Evolutionary conservation across 2,888 invertebrate genomes (phyloP), one percentile per base, ranked within the genome.

Genomic region (Epirrita christyi): DNA sequence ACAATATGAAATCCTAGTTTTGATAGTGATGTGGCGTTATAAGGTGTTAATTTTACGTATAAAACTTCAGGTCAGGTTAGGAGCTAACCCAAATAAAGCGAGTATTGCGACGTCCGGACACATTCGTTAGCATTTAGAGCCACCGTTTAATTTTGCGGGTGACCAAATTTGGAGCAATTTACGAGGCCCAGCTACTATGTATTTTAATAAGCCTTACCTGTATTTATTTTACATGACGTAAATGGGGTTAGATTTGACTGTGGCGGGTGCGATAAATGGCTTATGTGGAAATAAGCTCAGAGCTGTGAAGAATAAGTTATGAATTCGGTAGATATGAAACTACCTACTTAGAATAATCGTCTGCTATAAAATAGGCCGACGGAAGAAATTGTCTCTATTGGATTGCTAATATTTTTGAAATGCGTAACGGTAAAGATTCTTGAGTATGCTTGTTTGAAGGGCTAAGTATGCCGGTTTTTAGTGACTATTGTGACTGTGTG

Each of bases 71-170:
- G 45, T 36, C 11, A 21, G 53, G 15, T 55, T 51, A n/a, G 45
- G 46, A 59, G 14, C 44, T 0, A 5, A 58, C 49, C 61, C 38
- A 66, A 70, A 71, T 67, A 67, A 55, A 48, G 43, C 65, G 55
- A 51, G 43, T 63, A 53, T 58, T 47, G 56, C 55, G 62, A 58
- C 66, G 65, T 51, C 40, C 51, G 68, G 67, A 72, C 73, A 66
- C 73, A 74, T 76, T 72, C 76, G 73, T 76, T 76, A 75, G 72
- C 69, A 70, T 73, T 72, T 64, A 63, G 63, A 68, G 66, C 65
- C 67, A 67, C 36, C 38, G 63, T 58, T 76, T 73, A 71, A 77
- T 77, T 74, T 71, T 73, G 75, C 59, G 74, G 75, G 55, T 59
- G 53, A 68, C 72, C 71, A 70, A 76, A 67, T 75, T 73, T 56